Conservation (phyloP, 2,888 invertebrate genomes). For the Yponomeuta evonymella region DNA sequence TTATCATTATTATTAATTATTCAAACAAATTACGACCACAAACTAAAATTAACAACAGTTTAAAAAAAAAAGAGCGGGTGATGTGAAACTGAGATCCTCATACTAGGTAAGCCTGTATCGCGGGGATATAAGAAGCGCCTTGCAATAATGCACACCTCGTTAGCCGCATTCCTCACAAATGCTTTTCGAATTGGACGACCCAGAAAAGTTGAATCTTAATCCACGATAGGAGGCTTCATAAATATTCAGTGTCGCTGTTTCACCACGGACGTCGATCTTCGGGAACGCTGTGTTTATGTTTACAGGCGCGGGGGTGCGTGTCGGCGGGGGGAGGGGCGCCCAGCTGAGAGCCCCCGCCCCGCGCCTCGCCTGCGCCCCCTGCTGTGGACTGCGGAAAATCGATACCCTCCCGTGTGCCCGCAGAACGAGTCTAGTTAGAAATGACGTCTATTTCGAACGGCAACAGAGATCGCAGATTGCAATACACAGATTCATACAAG, state of each 20-base stretch:
- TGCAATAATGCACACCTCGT: slow-evolving; percentile 21
- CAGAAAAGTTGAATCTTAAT: slow-evolving; percentile 68
- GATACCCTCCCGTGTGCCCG: slow-evolving; percentile 56
- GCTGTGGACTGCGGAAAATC: slow-evolving; percentile 60
- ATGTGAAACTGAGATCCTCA: no score
- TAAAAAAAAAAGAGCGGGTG: no score
- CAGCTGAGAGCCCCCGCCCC: slow-evolving; percentile 56
- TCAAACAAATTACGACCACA: no score
- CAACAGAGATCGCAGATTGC: no score
- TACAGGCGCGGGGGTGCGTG: slow-evolving; percentile 42
- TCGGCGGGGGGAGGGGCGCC: slow-evolving; percentile 33
- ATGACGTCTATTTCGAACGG: slow-evolving; percentile 8
- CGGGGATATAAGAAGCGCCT: background rate
- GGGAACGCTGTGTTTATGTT: slow-evolving; percentile 67
- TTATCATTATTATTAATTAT: no score
- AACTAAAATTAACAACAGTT: no score
- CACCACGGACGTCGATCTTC: slow-evolving; percentile 67
- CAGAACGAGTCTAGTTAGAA: slow-evolving; percentile 29
- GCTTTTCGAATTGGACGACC: slow-evolving; percentile 53
- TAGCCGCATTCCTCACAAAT: slow-evolving; percentile 30
- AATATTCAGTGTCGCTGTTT: slow-evolving; percentile 72
- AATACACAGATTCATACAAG: no score
- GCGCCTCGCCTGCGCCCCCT: slow-evolving; percentile 23
- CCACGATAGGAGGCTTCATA: slow-evolving; percentile 65
- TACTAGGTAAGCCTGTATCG: no score